Evolutionary conservation across 2,113 vertebrate species (phyloP).

Genomic region (Cyprinodon tularosa): DNA sequence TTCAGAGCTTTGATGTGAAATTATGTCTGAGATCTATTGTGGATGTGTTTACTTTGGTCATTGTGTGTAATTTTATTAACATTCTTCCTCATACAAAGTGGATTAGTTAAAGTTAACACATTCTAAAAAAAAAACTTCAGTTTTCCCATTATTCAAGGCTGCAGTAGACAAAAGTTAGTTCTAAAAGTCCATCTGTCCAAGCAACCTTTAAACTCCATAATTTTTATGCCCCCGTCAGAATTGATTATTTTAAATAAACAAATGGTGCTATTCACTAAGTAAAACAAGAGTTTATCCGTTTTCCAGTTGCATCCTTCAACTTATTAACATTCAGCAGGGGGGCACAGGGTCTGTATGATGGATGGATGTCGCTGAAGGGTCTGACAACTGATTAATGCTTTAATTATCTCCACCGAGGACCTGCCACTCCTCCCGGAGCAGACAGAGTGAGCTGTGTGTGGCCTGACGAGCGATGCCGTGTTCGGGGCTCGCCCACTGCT

Average conservation of each 20-base stretch:
- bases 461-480: constrained; percentile 71
- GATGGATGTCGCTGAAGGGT: constrained; percentile 80
- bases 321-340: constrained; percentile 77
- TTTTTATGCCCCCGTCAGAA: constrained; percentile 42
- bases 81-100: not conserved
- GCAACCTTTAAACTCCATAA: constrained; percentile 21
- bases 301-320: constrained; percentile 62
- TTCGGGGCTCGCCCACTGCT: constrained; percentile 75
- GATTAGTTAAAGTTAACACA: constrained; percentile 13
- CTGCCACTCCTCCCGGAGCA: constrained; percentile 69
- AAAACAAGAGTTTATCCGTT: constrained; percentile 64
- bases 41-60: not conserved
- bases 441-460: constrained; percentile 76
- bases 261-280: constrained; percentile 46
- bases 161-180: constrained; percentile 25
- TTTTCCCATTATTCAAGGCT: constrained; percentile 30
- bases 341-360: constrained; percentile 71
- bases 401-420: constrained; percentile 82
- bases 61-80: not conserved
- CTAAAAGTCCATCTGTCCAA: constrained; percentile 21
- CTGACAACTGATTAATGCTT: constrained; percentile 84
- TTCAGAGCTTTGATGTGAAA: constrained; percentile 16
- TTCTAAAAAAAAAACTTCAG: constrained; percentile 14
- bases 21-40: constrained; percentile 30
- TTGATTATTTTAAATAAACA: constrained; percentile 45